Evolutionary conservation across 1,140 invertebrate genomes (phyloP), one percentile per base, ranked within the genome.

Genomic region (Carposina sasakii): DNA sequence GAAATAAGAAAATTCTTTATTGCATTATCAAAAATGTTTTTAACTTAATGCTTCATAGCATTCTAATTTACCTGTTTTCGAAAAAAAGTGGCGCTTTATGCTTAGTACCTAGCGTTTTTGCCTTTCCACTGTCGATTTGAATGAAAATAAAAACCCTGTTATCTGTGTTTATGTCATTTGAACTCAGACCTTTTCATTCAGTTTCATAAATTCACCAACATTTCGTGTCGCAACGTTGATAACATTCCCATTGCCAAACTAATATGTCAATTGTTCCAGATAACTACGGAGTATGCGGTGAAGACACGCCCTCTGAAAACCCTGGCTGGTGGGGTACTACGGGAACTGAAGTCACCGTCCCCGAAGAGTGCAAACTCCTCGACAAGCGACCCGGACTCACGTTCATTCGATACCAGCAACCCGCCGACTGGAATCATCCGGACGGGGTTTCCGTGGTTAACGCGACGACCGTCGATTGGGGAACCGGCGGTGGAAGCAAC

Each of bases 291-390:
- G 91, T 93, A 2, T 95, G 93, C 64, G 93, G 92, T 0, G 93
- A 94, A 64, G 93, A 93, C 59, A 93, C 91, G 13, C 89, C 89
- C 1, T 91, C 91, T 1, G 91, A 93, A 63, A 90, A 91, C 52
- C 88, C 91, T 1, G 94, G 94, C 1, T 97, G 95, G 95, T 97
- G 95, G 96, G 94, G 94, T 0, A 77, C 90, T 0, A 91, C 92
- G 43, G 95, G 94, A 15, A 92, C 91, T 0, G 93, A 95, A 81
- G 91, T 95, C 2, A 87, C 91, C 0, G 86, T 87, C n/a, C 89
- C 94, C 0, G 88, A 92, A 15, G 88, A 94, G 55, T 98, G 96
- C 74, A 90, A 92, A 37, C 81, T 88, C 16, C 85, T 92, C 56
- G 95, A 98, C 70, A 91, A 90, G 52, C 87, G 94, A 33, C 94